Percentiles rank a stretch among this genome's conserved stretches.
phyloP scores from a whole-genome alignment of 2,113 vertebrate species.

The Burhinus bistriatus region DNA sequence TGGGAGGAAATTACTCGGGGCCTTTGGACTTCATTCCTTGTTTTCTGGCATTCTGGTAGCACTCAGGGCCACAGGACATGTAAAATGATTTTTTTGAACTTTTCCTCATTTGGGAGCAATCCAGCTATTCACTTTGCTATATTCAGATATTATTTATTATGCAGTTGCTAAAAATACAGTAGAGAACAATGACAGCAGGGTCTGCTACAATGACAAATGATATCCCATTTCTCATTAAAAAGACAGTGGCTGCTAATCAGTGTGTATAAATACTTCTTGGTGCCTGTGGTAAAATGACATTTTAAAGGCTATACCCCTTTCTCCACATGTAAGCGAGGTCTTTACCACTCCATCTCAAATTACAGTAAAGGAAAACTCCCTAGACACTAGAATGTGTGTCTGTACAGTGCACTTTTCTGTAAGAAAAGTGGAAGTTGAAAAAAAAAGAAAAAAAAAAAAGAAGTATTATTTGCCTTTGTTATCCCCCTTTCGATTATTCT shows the following conservation, averaged over 20 bases:
- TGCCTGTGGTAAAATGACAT: neutral
- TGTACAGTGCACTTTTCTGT: too few species aligned
- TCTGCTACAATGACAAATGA: neutral
- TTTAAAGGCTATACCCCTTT: neutral
- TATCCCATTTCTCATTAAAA: neutral
- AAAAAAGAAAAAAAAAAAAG: neutral
- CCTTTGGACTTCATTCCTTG: neutral
- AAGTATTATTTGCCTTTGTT: neutral
- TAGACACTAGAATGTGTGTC: neutral
- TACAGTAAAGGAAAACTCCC: neutral
- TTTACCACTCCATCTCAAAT: neutral
- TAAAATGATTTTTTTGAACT: neutral
- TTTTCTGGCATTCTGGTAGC: neutral
- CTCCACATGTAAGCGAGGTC: neutral
- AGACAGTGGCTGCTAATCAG: neutral
- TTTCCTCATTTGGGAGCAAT: neutral
- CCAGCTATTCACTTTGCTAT: neutral
- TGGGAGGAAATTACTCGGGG: neutral
- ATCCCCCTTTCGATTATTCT: neutral
- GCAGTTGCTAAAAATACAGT: neutral
- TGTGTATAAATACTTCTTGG: neutral
- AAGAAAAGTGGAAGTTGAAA: neutral
- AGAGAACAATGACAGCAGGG: neutral
- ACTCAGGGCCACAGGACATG: accelerated
- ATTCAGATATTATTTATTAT: neutral